Conservation (phyloP, 2,888 invertebrate genomes). For the Trichacis sp. region DNA sequence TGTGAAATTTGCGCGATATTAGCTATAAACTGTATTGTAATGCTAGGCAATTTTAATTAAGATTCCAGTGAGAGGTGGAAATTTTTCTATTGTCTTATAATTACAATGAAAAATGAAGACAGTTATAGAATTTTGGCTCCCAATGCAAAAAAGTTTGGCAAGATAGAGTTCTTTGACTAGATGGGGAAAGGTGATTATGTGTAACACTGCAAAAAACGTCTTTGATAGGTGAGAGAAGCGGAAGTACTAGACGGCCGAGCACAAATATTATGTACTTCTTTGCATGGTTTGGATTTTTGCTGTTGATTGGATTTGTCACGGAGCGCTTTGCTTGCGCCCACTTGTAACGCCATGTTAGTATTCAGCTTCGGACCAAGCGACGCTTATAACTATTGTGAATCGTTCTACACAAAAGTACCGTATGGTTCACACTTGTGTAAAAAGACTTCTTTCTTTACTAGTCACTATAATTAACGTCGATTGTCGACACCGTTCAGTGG, state of each 20-base stretch:
- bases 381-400: conserved; percentile 56
- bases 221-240: not conserved
- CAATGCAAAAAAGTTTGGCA: too few species aligned
- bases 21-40: too few species aligned
- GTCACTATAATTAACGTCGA: not conserved
- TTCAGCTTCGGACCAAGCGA: conserved; percentile 46
- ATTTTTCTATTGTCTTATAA: too few species aligned
- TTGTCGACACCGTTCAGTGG: not conserved
- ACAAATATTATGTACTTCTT: conserved; percentile 9
- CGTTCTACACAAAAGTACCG: too few species aligned
- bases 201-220: not conserved
- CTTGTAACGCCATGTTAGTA: conserved; percentile 54
- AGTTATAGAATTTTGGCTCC: too few species aligned
- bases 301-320: conserved; percentile 65
- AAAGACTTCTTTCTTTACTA: not conserved
- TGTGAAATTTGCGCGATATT: not conserved
- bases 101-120: too few species aligned
- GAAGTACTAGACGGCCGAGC: not conserved
- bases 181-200: too few species aligned
- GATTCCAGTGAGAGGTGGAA: too few species aligned
- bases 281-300: too few species aligned
- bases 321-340: conserved; percentile 53
- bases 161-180: too few species aligned
- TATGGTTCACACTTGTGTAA: conserved; percentile 5
- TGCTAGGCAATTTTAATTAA: too few species aligned